phyloP scores from a whole-genome alignment of 2,113 vertebrate species.

The Mastomys natalensis region DNA sequence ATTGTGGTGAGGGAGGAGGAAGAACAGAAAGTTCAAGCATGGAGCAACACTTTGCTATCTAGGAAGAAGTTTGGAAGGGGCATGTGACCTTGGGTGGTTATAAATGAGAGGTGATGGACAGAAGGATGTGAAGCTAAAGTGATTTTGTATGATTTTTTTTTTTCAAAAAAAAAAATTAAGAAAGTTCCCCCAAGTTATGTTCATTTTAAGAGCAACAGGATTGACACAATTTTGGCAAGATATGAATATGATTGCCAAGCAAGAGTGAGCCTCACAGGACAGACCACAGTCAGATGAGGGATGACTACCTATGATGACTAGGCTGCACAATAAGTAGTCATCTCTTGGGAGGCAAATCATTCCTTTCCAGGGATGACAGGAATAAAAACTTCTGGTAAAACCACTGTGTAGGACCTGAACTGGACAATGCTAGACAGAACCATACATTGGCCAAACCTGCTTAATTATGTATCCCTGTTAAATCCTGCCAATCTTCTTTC shows the following conservation, averaged over 20 bases:
- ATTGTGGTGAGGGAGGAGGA: fast-evolving
- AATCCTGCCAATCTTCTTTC: neutral
- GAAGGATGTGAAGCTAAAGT: neutral
- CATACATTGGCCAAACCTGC: neutral
- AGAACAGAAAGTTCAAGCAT: neutral
- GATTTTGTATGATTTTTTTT: neutral
- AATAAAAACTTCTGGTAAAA: too few species aligned
- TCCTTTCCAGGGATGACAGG: neutral
- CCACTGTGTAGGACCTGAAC: neutral
- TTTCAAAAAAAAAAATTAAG: neutral
- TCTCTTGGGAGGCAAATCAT: neutral
- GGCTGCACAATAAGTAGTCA: neutral
- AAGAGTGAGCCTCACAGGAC: neutral
- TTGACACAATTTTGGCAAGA: neutral
- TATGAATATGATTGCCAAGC: neutral
- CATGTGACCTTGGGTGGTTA: neutral
- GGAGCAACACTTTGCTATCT: neutral
- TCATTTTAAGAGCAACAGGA: neutral
- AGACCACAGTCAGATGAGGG: neutral
- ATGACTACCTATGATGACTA: neutral
- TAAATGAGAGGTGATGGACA: fast-evolving
- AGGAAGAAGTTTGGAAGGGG: neutral
- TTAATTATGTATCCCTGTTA: neutral
- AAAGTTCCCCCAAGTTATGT: neutral
- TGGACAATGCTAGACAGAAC: neutral